Percentiles rank a stretch among this genome's conserved stretches.
Evolutionary conservation across 2,888 invertebrate species (phyloP).

Genomic region (Heteromurus nitidus): DNA sequence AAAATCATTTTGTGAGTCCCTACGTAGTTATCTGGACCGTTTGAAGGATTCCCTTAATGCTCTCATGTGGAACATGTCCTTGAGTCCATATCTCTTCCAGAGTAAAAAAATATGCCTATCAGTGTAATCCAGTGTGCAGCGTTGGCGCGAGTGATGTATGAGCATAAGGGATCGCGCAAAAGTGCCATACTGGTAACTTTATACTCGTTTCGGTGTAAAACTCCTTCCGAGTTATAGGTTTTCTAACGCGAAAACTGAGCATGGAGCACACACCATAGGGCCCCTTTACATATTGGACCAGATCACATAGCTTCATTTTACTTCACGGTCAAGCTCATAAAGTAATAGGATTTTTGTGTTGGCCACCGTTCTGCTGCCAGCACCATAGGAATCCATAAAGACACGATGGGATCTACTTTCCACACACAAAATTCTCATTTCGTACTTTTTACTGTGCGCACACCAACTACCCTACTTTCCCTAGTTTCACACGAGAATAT

Average conservation of each 20-base stretch:
- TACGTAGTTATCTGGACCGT: neutral
- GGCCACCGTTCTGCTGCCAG: neutral
- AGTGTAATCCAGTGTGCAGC: neutral
- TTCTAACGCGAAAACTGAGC: neutral
- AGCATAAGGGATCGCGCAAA: neutral
- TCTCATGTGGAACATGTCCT: neutral
- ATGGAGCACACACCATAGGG: neutral
- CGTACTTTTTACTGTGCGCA: neutral
- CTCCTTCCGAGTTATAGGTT: neutral
- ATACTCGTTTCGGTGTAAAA: neutral
- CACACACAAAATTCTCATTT: constrained; percentile 25
- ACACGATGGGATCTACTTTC: neutral
- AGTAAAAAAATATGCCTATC: neutral
- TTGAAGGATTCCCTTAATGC: neutral
- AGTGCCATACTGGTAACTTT: neutral
- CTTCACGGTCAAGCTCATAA: neutral
- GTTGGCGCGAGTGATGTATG: neutral
- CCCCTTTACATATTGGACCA: neutral
- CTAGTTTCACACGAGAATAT: constrained; percentile 13
- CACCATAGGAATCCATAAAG: neutral
- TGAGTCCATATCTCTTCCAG: neutral
- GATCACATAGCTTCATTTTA: neutral
- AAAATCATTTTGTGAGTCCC: neutral
- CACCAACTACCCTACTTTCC: constrained; percentile 16
- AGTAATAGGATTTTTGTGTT: neutral